Conservation (phyloP, 1,140 invertebrate species). For the Uloborus diversus region DNA sequence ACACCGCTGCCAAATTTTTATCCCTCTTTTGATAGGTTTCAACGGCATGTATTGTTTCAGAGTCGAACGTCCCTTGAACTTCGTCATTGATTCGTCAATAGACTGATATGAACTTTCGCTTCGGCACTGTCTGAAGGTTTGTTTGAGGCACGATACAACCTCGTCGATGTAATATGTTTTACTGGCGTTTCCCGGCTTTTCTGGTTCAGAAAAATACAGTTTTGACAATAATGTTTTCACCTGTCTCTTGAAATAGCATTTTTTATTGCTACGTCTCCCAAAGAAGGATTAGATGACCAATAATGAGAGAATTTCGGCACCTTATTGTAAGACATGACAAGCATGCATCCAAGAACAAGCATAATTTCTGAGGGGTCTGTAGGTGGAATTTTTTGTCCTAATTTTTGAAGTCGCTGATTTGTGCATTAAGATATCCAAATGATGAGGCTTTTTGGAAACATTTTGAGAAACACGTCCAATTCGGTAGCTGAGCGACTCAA, state of each 20-base stretch:
- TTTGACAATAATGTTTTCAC: slow-evolving; percentile 58
- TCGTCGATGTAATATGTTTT: slow-evolving; percentile 3
- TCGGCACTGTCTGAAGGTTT: neutral
- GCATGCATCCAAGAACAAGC: slow-evolving; percentile 42
- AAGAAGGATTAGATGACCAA: slow-evolving; percentile 58
- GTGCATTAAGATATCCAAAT: slow-evolving; percentile 9
- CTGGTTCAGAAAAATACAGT: slow-evolving; percentile 58
- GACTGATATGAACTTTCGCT: slow-evolving; percentile 7
- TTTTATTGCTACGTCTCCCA: slow-evolving; percentile 61
- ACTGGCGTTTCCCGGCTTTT: neutral
- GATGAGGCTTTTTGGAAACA: neutral
- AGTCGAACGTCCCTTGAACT: slow-evolving; percentile 49
- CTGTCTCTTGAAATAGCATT: slow-evolving; percentile 57
- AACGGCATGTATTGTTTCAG: slow-evolving; percentile 55
- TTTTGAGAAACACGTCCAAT: slow-evolving; percentile 1
- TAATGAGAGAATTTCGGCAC: slow-evolving; percentile 52
- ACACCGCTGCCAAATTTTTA: slow-evolving; percentile 54
- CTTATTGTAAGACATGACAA: slow-evolving; percentile 51
- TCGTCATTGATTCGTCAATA: slow-evolving; percentile 57
- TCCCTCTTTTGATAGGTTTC: slow-evolving; percentile 59
- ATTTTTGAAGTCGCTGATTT: neutral
- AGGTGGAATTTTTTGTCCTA: neutral
- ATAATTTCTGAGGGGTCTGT: slow-evolving; percentile 46
- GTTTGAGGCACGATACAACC: slow-evolving; percentile 3
- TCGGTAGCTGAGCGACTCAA: neutral